A percentile compares a stretch with the other conserved stretches of the same genome.
Conservation (phyloP, 1,140 invertebrate genomes). For the Archegozetes longisetosus region DNA sequence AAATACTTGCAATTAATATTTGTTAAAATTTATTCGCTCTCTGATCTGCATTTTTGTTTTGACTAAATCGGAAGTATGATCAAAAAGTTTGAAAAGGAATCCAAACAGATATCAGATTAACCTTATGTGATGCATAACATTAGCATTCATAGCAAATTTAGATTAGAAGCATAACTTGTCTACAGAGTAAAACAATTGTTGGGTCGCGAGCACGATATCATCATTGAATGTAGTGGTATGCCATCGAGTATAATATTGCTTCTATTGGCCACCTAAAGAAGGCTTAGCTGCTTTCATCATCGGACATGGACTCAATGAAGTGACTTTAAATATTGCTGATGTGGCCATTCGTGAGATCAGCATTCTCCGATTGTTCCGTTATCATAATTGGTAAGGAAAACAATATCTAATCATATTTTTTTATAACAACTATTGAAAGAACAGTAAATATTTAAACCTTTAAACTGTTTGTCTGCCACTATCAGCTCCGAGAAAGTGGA, state of each 20-base stretch:
- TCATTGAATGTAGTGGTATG: conserved; percentile 28
- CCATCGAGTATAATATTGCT: conserved; percentile 38
- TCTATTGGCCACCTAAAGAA: conserved; percentile 5
- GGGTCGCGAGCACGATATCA: conserved; percentile 34
- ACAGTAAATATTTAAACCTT: background rate
- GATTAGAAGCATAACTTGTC: conserved; percentile 38
- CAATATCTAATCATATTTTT: no score
- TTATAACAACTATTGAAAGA: background rate
- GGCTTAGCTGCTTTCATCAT: conserved; percentile 69
- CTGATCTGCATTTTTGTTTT: no score
- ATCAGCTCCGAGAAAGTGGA: conserved; percentile 47
- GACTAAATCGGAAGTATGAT: no score
- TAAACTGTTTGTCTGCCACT: background rate
- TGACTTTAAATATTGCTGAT: conserved; percentile 60
- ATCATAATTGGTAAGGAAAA: conserved; percentile 65
- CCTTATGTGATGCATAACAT: no score
- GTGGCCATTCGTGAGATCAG: conserved; percentile 69
- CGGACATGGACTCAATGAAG: conserved; percentile 58
- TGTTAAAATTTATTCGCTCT: no score
- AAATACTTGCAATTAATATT: no score
- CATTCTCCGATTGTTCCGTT: conserved; percentile 77
- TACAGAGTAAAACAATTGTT: conserved; percentile 42
- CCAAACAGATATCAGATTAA: no score
- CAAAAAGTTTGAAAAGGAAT: no score
- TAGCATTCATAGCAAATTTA: no score